Base-by-base conservation (phyloP, 2,113 vertebrate species). In the Engystomops pustulosus region DNA sequence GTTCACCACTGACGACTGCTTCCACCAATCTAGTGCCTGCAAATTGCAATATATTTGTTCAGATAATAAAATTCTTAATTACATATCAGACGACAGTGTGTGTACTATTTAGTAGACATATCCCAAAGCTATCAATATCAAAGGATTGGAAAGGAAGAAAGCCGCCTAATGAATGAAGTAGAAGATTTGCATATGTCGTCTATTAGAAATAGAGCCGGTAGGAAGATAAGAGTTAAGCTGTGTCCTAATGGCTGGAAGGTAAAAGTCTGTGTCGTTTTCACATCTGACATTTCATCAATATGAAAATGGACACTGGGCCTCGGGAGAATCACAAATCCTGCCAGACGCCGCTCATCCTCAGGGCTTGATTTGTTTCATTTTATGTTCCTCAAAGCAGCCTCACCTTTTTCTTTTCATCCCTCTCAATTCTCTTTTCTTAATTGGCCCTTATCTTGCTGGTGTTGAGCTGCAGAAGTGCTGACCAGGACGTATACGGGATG, bases 241-340 rank as follows among this genome's bases (percentile, higher is more conserved):
- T 12, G 15, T 45, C 51, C 47, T 55, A 78, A 84, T 55, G 49
- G 32, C 83, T 70, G 74, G 58, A 69, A 84, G 74, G 83, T 58
- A 69, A 69, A 78, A 84, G 74, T 84, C 75, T 38, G 30, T 58
- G 62, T 58, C 83, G 65, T 78, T 78, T 58, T 70, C 60, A 55
- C 74, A 78, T 53, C 83, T 84, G 83, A 84, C 83, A 84, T 49
- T 84, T 84, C 74, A 70, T 79, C 83, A 78, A 58, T 79, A 84
- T 78, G 47, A 76, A 84, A 84, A 79, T 68, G 83, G 83, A 84
- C 83, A 84, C 15, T 70, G 14, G 51, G 83, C 60, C 74, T 84
- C 83, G 0, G 36, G 83, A 79, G 74, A 55, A 84, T 78, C 62
- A 49, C 60, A 78, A 68, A 78, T 84, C 74, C 83, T 70, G 75